These are phyloP conservation scores for Phenganax stokvisi DNA, from an alignment of 92 coral and sea anemone genomes.

Conservation along the genomic window DNA sequence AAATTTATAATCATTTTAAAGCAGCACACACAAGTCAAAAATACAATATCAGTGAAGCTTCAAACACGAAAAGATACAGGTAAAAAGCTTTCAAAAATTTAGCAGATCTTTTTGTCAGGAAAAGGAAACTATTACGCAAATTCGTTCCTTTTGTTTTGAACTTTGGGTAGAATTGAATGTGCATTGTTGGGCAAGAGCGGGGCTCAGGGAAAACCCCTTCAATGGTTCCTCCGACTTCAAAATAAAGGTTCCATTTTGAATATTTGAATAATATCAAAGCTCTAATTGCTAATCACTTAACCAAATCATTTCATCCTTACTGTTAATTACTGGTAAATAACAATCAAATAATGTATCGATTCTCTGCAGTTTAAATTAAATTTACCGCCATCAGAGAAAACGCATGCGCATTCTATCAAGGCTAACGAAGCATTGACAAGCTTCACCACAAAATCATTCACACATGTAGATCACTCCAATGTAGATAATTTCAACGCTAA, in stretches of 20 bases:
- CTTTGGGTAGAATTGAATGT: neutral
- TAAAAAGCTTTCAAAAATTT: neutral
- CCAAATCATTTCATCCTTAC: neutral
- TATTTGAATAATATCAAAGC: neutral
- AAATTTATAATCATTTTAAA: neutral
- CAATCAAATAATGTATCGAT: neutral
- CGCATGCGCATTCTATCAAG: neutral
- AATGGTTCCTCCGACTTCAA: conserved; percentile 1
- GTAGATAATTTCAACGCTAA: no score
- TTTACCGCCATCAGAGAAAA: neutral
- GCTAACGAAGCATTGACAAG: no score
- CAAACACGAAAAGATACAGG: neutral
- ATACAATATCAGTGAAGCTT: neutral
- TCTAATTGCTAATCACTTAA: neutral
- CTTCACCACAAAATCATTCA: no score
- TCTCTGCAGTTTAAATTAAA: neutral
- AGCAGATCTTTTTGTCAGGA: neutral
- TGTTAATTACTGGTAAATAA: neutral
- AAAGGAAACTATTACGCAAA: neutral
- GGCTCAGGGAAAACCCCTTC: conserved; percentile 30
- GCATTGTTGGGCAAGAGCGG: neutral
- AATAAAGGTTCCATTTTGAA: neutral
- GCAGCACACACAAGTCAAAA: neutral
- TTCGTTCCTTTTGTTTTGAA: neutral
- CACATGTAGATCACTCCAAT: no score